A percentile compares a stretch with the other conserved stretches of the same genome.
These are phyloP conservation scores for Mycteria americana DNA, from an alignment of 2,797 vertebrate genomes.

Conservation along the genomic window DNA sequence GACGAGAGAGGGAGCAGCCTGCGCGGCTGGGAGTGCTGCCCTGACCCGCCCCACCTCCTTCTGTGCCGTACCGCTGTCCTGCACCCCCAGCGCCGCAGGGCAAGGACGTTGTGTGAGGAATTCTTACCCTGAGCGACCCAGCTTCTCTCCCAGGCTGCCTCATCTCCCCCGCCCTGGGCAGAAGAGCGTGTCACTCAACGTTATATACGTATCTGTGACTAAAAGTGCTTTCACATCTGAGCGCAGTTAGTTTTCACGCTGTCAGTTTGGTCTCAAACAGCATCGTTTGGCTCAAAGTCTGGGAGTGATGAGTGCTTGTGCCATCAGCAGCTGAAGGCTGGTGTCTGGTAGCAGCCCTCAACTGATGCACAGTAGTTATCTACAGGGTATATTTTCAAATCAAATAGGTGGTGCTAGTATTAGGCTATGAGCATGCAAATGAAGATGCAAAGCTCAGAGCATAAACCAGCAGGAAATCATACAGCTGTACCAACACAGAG, in stretches of 20 bases:
- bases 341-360: background rate
- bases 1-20: accelerated
- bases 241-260: background rate
- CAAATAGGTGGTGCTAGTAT: background rate
- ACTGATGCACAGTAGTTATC: too few species aligned
- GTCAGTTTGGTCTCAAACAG: background rate
- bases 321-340: background rate
- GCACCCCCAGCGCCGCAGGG: accelerated
- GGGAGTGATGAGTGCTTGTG: background rate
- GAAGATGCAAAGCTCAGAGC: background rate
- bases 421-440: background rate
- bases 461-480: background rate
- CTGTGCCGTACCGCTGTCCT: accelerated
- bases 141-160: too few species aligned
- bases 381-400: too few species aligned
- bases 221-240: background rate
- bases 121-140: accelerated
- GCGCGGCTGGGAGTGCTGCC: accelerated
- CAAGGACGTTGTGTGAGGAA: accelerated
- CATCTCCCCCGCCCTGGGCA: accelerated
- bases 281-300: background rate
- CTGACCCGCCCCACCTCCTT: accelerated
- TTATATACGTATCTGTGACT: background rate
- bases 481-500: background rate
- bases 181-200: too few species aligned